Percentiles rank a stretch among this genome's conserved stretches.
These are phyloP conservation scores for Arizona elegans DNA, from an alignment of 2,113 vertebrate genomes.

Conservation along the genomic window DNA sequence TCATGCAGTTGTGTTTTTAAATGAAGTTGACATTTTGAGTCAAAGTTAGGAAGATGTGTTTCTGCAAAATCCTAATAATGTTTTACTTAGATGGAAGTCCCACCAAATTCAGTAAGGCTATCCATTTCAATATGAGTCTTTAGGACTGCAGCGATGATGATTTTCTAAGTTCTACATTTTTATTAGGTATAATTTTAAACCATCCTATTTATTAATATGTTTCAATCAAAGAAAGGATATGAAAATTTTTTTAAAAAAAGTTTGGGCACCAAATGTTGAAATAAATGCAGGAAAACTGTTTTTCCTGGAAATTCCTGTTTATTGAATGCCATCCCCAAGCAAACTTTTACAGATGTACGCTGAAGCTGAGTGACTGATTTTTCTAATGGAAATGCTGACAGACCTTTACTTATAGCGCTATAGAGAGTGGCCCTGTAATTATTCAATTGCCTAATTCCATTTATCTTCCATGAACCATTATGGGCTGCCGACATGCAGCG, in stretches of 20 bases:
- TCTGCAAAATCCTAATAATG: not conserved
- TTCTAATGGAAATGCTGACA: conserved; percentile 55
- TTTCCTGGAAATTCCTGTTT: not conserved
- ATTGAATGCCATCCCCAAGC: conserved; percentile 23
- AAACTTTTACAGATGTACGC: conserved; percentile 1
- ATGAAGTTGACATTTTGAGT: not conserved
- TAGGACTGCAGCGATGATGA: not conserved
- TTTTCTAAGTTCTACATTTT: not conserved
- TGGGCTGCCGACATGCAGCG: conserved; percentile 5
- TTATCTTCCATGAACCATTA: conserved; percentile 58
- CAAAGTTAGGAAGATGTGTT: not conserved
- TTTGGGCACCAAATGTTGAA: not conserved
- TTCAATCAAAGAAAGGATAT: not conserved
- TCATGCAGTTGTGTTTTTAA: not conserved
- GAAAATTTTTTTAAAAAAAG: not conserved
- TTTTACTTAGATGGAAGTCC: not conserved
- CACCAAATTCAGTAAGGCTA: not conserved
- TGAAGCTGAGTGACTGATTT: conserved; percentile 34
- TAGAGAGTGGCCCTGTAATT: conserved; percentile 29
- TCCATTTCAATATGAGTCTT: not conserved
- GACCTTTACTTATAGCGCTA: conserved; percentile 45
- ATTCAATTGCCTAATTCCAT: conserved; percentile 45
- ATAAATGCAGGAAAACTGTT: rapidly evolving
- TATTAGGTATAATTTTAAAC: not conserved
- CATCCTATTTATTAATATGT: not conserved